These are phyloP conservation scores for Oceanodroma leucorhoa DNA, from an alignment of 2,797 vertebrate species.

Conservation along the genomic window DNA sequence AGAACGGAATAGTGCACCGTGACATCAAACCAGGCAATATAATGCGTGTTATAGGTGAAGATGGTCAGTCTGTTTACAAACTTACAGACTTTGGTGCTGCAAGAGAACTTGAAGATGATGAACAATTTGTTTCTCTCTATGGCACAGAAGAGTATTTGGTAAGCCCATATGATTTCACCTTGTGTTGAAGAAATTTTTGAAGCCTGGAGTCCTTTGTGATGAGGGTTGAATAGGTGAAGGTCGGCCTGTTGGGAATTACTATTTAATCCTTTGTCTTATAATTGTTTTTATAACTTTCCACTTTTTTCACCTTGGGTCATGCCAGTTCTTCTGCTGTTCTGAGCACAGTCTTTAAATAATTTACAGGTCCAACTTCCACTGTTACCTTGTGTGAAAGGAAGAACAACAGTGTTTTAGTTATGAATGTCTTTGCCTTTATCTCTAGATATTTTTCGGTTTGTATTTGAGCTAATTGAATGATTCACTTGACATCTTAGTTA, in stretches of 20 bases:
- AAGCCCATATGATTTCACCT: slow-evolving; percentile 44
- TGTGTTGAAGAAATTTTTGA: not conserved
- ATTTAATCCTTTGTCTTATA: not conserved
- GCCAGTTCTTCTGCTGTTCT: not conserved
- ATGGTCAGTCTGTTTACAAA: slow-evolving; percentile 94
- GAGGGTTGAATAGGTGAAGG: not conserved
- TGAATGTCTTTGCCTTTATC: not conserved
- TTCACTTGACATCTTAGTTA: not conserved
- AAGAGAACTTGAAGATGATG: slow-evolving; percentile 93
- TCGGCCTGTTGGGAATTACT: not conserved
- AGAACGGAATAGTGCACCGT: slow-evolving; percentile 95
- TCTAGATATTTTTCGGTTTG: not conserved
- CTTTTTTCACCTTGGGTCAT: not conserved
- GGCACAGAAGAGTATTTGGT: slow-evolving; percentile 94
- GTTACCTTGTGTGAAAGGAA: not conserved
- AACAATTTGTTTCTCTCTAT: slow-evolving; percentile 96
- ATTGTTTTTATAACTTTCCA: not conserved
- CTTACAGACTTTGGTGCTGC: slow-evolving; percentile 97
- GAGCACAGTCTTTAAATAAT: not conserved
- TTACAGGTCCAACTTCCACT: not conserved
- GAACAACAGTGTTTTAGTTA: not conserved
- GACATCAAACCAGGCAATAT: slow-evolving; percentile 98
- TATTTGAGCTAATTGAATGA: not conserved
- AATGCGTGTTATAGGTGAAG: slow-evolving; percentile 95
- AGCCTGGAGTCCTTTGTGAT: not conserved